Percentiles rank a stretch among this genome's conserved stretches.
These are phyloP conservation scores for Ailurus styani DNA, from an alignment of 2,113 vertebrate species.

Conservation along the genomic window DNA sequence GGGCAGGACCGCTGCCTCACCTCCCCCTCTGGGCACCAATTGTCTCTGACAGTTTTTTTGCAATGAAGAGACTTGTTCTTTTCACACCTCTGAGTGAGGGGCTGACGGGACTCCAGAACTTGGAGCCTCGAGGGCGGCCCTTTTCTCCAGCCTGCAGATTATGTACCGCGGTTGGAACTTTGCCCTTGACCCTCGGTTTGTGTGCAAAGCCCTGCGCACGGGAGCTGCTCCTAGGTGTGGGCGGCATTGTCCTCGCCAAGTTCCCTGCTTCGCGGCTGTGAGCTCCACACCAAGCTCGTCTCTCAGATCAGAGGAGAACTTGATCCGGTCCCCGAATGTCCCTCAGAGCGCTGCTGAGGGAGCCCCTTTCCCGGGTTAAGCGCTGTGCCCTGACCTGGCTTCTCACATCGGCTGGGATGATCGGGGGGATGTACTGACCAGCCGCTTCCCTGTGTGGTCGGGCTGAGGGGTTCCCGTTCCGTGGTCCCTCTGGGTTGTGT, in stretches of 20 bases:
- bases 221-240: background rate
- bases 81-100: background rate
- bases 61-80: background rate
- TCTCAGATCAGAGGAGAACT: no score
- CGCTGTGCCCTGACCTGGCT: rapidly evolving
- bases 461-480: background rate
- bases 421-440: no score
- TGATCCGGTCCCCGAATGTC: background rate
- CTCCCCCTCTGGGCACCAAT: background rate
- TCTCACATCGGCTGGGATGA: no score
- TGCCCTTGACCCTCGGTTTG: background rate
- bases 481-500: background rate
- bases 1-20: no score
- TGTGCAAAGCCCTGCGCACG: background rate
- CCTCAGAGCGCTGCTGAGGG: no score
- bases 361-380: background rate
- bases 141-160: background rate
- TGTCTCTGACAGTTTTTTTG: background rate
- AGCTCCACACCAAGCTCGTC: background rate
- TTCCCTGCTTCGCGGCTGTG: background rate
- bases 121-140: no score
- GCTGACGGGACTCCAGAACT: background rate
- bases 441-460: background rate
- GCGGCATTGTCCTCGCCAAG: background rate
- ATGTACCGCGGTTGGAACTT: background rate